Base-by-base conservation (phyloP, 2,113 vertebrate genomes). In the Salvelinus namaycush region DNA sequence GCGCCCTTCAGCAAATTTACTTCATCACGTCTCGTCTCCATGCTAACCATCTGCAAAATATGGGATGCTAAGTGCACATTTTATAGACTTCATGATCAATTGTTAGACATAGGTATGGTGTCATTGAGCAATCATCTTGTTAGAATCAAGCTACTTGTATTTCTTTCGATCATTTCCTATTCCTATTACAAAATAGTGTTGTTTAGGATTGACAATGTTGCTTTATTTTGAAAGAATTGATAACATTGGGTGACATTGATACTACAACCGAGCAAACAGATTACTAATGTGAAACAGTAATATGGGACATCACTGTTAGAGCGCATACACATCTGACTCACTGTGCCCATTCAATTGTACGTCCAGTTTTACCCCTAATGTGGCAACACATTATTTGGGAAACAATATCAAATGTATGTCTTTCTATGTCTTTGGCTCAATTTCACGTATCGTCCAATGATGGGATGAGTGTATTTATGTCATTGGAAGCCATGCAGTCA, bases 1-100 rank as follows among this genome's bases (percentile, higher is more conserved):
- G 9, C 59, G 71, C 27, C 67, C 70, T 79, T 67, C 76, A 74
- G 64, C 27, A 54, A 75, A 44, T 66, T 73, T 24, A 48, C 18
- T 62, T 69, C 48, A 49, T 20, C 22, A 3, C 9, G 24, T 70
- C 49, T 34, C 66, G 18, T 68, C 57, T 12, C 57, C 18, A 1
- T 0, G 20, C 68, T 59, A 18, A 71, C 76, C 70, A 18, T 27
- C 29, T n/a, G 2, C 67, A 70, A 49, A 27, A 27, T 57, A 31
- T 29, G n/a, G 54, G 24, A 22, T 29, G 26, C 27, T 29, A 68
- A 68, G 8, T 4, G 26, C 11, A 65, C 4, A 72, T 78, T 9
- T 12, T 12, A 44, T 44, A 44, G 39, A 75, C 24, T 14, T 68
- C 79, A 74, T 59, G 44, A 9, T 6, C 29, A 12, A 34, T 31